Base-by-base conservation (phyloP, 2,797 vertebrate genomes). In the Loris lydekkerianus region DNA sequence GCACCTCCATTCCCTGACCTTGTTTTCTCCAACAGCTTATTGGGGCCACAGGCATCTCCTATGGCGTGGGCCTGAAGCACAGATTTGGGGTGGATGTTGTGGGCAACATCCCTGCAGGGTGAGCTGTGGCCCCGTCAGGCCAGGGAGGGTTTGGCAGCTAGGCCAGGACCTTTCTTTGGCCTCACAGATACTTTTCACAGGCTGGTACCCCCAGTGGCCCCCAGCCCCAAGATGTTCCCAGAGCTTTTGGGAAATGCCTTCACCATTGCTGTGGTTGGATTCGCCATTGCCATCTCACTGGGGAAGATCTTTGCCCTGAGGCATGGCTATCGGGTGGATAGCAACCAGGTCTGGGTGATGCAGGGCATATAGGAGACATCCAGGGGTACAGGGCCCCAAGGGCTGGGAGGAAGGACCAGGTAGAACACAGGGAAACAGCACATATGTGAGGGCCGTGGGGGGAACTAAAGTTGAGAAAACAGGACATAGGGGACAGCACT, bases 261-360 rank as follows among this genome's bases (percentile, higher is more conserved):
- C 1, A 99, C 99, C 96, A 98, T 99, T 7, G 98, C 99, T 0
- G 99, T 99, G 86, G 99, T 99, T 10, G 99, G 99, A 40, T 99
- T 99, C 0, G 99, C 99, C 95, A 99, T 99, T n/a, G 99, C 99
- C 96, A 99, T 99, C 98, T 99, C 99, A 0, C 97, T 99, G 87
- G 99, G 99, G 69, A 99, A 99, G 97, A 99, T 99, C 97, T 99
- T 99, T 58, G 99, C 99, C 23, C 98, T 99, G 23, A 99, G 99
- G 97, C 99, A 99, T 1, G 99, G 99, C 94, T 99, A 99, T 98
- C 99, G 98, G 86, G 99, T 99, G 96, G 99, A 99, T 98, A 99
- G 99, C 98, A 99, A 99, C 98, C 99, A 99, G 99, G 99, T 99
- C 94, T 98, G 97, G 81, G 77, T 46, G 37, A 10, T 18, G 7